Conservation (phyloP, 1,140 invertebrate species). For the Tachypleus tridentatus region DNA sequence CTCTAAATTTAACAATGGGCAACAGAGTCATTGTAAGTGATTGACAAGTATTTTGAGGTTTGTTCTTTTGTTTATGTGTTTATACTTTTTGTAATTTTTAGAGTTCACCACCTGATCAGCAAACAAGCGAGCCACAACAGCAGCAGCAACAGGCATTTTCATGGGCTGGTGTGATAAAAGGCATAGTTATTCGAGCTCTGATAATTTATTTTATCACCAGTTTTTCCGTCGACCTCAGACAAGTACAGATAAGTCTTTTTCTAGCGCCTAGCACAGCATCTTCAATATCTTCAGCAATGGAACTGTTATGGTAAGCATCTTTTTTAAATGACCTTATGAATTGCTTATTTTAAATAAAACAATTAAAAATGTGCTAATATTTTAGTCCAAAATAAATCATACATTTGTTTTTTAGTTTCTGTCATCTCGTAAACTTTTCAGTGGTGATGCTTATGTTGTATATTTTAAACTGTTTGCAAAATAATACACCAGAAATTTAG, state of each 20-base stretch:
- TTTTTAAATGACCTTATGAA: neutral
- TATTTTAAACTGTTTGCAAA: constrained; percentile 8
- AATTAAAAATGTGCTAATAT: neutral
- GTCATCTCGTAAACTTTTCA: too few relatives aligned
- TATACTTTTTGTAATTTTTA: too few relatives aligned
- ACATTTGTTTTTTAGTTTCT: constrained; percentile 6
- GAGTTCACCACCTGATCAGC: too few relatives aligned
- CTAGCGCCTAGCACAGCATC: constrained; percentile 41
- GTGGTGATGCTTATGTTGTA: constrained; percentile 6
- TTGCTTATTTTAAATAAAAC: neutral
- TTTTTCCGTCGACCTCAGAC: constrained; percentile 57
- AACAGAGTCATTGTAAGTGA: too few relatives aligned
- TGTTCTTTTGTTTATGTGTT: too few relatives aligned
- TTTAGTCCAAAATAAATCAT: constrained; percentile 16
- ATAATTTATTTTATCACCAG: constrained; percentile 90
- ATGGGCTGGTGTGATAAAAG: constrained; percentile 34
- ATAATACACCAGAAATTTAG: constrained; percentile 1
- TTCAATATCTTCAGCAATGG: constrained; percentile 76
- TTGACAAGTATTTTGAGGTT: too few relatives aligned
- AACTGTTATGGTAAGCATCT: constrained; percentile 47
- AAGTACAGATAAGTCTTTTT: constrained; percentile 16
- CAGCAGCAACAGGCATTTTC: constrained; percentile 12
- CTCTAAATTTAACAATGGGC: too few relatives aligned
- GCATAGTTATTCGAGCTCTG: constrained; percentile 54
- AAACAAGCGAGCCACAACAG: constrained; percentile 9